These are phyloP conservation scores for Phymorhynchus buccinoides DNA, from an alignment of 1,140 invertebrate species.

Conservation along the genomic window DNA sequence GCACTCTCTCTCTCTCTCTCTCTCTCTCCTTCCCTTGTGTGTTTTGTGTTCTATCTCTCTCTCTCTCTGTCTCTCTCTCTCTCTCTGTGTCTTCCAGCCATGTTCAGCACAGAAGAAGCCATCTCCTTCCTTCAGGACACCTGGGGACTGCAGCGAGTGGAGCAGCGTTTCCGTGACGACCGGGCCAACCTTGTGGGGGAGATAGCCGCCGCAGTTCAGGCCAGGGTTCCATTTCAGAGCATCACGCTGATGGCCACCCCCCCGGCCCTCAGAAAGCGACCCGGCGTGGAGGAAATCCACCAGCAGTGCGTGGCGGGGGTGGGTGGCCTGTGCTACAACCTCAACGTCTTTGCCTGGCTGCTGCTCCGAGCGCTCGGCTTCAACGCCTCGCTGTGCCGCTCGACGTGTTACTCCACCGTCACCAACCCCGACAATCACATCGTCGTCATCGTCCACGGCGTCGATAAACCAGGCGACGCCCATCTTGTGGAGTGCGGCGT, in stretches of 20 bases:
- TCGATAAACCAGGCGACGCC: conserved; percentile 43
- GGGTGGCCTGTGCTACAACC: conserved; percentile 49
- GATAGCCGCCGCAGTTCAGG: conserved; percentile 36
- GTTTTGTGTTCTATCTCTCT: too few species aligned
- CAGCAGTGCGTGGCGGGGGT: conserved; percentile 33
- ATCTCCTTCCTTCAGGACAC: conserved; percentile 36
- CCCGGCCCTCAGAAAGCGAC: conserved; percentile 38
- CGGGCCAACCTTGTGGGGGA: conserved; percentile 36
- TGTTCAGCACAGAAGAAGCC: conserved; percentile 46
- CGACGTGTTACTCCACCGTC: conserved; percentile 43
- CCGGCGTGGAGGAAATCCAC: conserved; percentile 40
- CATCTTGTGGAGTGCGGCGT: conserved; percentile 44
- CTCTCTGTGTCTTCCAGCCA: too few species aligned
- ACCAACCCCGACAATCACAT: conserved; percentile 48
- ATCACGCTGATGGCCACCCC: conserved; percentile 40
- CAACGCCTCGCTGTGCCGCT: conserved; percentile 29
- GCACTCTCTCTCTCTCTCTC: too few species aligned
- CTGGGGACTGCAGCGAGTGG: conserved; percentile 28
- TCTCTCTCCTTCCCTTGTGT: too few species aligned
- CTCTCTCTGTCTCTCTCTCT: too few species aligned
- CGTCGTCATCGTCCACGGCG: conserved; percentile 40
- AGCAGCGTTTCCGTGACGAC: conserved; percentile 30
- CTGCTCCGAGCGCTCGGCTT: conserved; percentile 47
- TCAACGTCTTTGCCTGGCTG: conserved; percentile 45
- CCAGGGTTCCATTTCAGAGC: conserved; percentile 45